phyloP scores from a whole-genome alignment of 1,140 invertebrate genomes.

The Chironomus striatipennis region DNA sequence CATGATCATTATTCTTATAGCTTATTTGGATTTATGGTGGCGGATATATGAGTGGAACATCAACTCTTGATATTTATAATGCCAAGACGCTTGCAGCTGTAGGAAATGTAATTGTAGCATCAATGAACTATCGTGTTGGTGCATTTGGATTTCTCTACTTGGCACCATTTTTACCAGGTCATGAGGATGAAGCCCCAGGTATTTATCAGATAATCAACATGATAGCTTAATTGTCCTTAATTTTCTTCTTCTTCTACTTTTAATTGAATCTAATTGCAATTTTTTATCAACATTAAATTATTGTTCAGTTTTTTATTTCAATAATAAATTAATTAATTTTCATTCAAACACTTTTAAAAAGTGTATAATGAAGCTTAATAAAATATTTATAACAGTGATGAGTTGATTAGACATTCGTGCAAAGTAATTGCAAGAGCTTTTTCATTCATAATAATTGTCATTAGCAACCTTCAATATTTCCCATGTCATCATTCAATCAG shows the following conservation, averaged over 20 bases:
- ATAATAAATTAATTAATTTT: conserved; percentile 15
- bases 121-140: conserved; percentile 83
- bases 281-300: background rate
- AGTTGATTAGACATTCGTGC: too few relatives aligned
- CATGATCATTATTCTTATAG: background rate
- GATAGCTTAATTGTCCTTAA: too few relatives aligned
- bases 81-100: conserved; percentile 74
- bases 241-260: too few relatives aligned
- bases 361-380: too few relatives aligned
- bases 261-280: too few relatives aligned
- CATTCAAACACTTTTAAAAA: too few relatives aligned
- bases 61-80: conserved; percentile 82
- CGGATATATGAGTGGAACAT: conserved; percentile 84
- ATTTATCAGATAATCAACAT: too few relatives aligned
- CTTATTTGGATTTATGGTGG: conserved; percentile 91
- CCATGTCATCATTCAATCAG: too few relatives aligned
- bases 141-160: conserved; percentile 86
- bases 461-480: background rate
- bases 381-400: too few relatives aligned
- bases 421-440: background rate
- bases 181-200: conserved; percentile 53
- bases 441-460: background rate
- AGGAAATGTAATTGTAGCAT: conserved; percentile 76
- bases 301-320: background rate
- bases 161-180: conserved; percentile 49